Conservation (phyloP, 2,113 vertebrate species). For the Dipodomys stephensi region DNA sequence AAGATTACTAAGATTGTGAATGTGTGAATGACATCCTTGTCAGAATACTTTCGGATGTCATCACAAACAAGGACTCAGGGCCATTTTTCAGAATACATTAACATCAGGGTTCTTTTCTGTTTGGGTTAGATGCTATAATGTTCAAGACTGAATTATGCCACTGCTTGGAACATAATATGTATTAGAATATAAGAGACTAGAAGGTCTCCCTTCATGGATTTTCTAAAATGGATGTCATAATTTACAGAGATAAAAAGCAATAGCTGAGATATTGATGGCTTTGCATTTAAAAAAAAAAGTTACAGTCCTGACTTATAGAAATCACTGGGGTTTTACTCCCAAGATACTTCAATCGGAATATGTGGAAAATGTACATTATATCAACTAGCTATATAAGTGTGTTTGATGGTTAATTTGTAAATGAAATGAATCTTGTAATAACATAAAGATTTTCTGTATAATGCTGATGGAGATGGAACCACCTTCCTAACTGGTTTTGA, state of each 20-base stretch:
- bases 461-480: background rate
- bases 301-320: background rate
- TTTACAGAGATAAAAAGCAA: background rate
- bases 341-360: background rate
- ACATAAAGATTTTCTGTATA: background rate
- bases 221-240: background rate
- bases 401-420: background rate
- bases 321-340: background rate
- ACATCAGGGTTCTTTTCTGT: background rate
- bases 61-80: background rate
- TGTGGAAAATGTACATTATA: background rate
- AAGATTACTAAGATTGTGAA: background rate
- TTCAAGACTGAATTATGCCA: background rate
- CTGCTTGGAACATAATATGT: background rate
- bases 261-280: background rate
- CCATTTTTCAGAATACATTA: background rate
- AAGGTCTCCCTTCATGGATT: background rate
- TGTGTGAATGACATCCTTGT: background rate
- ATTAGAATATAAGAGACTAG: background rate
- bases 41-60: background rate
- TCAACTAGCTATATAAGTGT: background rate
- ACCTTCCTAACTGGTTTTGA: accelerated
- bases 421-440: background rate
- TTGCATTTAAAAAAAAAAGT: background rate
- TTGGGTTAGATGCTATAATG: background rate